Conservation (phyloP, 2,113 vertebrate genomes). For the Apodemus speciosus region DNA sequence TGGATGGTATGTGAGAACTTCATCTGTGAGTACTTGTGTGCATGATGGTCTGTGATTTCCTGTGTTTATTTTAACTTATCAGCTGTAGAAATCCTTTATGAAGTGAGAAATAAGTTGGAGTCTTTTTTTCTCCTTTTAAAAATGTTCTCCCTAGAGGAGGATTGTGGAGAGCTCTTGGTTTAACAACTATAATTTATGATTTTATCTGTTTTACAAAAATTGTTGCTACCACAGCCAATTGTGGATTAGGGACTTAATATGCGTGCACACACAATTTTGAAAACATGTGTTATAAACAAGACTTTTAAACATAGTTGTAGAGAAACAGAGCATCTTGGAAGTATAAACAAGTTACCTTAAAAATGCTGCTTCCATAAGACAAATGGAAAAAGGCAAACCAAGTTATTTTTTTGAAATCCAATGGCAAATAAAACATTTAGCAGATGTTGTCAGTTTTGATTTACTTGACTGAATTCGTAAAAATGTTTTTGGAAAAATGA, state of each 20-base stretch:
- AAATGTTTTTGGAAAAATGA: slow-evolving; percentile 63
- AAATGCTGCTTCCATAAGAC: slow-evolving; percentile 61
- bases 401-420: slow-evolving; percentile 75
- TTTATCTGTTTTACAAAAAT: slow-evolving; percentile 42
- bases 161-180: neutral
- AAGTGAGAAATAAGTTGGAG: neutral
- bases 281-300: slow-evolving; percentile 55
- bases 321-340: slow-evolving; percentile 68
- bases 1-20: neutral
- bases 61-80: slow-evolving; percentile 14
- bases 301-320: slow-evolving; percentile 60
- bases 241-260: slow-evolving; percentile 39
- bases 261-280: slow-evolving; percentile 40
- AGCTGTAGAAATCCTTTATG: slow-evolving; percentile 38
- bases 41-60: neutral
- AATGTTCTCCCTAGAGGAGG: slow-evolving; percentile 4
- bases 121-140: neutral
- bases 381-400: slow-evolving; percentile 69
- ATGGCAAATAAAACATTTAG: slow-evolving; percentile 70
- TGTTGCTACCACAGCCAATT: slow-evolving; percentile 40
- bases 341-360: slow-evolving; percentile 66
- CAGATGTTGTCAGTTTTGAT: slow-evolving; percentile 72
- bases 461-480: slow-evolving; percentile 64
- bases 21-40: neutral
- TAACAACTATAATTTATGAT: slow-evolving; percentile 51